Evolutionary conservation across 2,888 invertebrate genomes (phyloP).

Genomic region (Pristionchus entomophagus): DNA sequence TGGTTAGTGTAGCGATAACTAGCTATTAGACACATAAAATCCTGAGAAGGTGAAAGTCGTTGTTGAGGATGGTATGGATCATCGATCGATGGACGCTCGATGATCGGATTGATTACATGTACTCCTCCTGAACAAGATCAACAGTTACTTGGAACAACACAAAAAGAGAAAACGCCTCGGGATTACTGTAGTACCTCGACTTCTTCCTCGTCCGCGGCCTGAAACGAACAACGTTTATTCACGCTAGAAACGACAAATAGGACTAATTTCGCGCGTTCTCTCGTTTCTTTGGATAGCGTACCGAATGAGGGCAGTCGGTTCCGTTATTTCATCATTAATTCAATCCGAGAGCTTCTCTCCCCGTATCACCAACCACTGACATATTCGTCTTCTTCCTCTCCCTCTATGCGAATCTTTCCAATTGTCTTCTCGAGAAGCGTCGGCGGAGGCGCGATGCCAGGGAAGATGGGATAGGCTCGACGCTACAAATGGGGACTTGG

Average conservation of each 20-base stretch:
- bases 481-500: slow-evolving; percentile 57
- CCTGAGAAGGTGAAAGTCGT: slow-evolving; percentile 25
- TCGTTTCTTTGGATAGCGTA: neutral
- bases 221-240: neutral
- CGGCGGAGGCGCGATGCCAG: slow-evolving; percentile 73
- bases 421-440: slow-evolving; percentile 63
- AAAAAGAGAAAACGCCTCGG: neutral
- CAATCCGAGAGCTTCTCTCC: too few species aligned
- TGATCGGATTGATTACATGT: slow-evolving; percentile 30
- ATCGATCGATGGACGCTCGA: slow-evolving; percentile 32
- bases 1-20: neutral
- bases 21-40: too few species aligned
- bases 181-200: slow-evolving; percentile 24
- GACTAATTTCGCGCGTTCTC: too few species aligned
- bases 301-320: neutral
- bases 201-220: slow-evolving; percentile 37
- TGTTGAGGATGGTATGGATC: slow-evolving; percentile 14
- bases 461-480: slow-evolving; percentile 73
- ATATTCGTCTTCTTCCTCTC: slow-evolving; percentile 1
- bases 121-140: slow-evolving; percentile 29
- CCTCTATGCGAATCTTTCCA: slow-evolving; percentile 36
- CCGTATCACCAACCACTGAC: neutral
- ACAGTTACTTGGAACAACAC: neutral
- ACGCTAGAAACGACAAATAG: neutral
- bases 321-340: too few species aligned